Evolutionary conservation across 2,888 invertebrate species (phyloP), one percentile per base, ranked within the genome.

Genomic region (Yponomeuta sedellus): DNA sequence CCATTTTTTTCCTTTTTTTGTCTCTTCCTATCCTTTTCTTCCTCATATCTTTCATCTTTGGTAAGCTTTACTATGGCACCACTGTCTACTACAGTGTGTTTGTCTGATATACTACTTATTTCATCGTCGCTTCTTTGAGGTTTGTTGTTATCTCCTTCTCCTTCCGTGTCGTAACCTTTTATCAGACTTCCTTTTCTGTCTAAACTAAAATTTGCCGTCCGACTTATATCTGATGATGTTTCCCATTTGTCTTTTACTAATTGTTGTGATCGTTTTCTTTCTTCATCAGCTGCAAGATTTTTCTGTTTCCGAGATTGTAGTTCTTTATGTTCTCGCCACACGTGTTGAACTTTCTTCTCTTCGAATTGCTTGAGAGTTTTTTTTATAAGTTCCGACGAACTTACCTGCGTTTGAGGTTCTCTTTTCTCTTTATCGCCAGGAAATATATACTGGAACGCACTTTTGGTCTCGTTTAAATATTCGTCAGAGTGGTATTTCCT

Each of bases 311-410:
- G 34, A 34, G 34, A 34, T 34, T 34, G 34, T 34, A 10, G 34
- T 34, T 34, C 34, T 34, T 34, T 34, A 34, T 34, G 34, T 5
- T 34, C 34, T 34, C 10, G 34, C 10, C 8, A 5, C 34, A 8
- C 34, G 34, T 34, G 34, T 34, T 71, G 75, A 40, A 66, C 69
- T 61, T 69, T 61, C 16, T 71, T 75, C 34, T 66, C 69, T 63
- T 69, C 59, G 40, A 80, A 68, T 71, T 71, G 80, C 67, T 82
- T 75, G 72, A 75, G 72, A 4, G 77, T 79, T 63, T 80, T 73
- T 74, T 73, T 77, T 62, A 85, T 79, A 59, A 86, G 72, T 70
- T 83, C 80, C 16, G 79, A 75, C 10, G 87, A 86, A 71, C 76
- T 81, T 67, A 74, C 72, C 6, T 66, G 65, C 8, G 44, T 20